Base-by-base conservation (phyloP, 2,113 vertebrate genomes). In the Myotis yumanensis region DNA sequence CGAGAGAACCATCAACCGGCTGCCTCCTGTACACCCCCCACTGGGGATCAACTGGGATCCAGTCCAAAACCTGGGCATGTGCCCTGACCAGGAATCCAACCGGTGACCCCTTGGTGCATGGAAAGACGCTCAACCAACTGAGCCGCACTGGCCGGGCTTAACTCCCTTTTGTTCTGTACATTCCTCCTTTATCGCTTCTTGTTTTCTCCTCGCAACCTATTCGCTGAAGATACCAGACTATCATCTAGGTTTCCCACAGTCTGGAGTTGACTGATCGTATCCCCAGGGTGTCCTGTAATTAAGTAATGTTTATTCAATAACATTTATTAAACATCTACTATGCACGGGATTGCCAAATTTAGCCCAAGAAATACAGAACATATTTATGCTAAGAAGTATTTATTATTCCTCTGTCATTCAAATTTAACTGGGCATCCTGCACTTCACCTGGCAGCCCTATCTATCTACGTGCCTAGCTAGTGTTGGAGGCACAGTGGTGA, bases 281-380 rank as follows among this genome's bases (percentile, higher is more conserved):
- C 28, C 57, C 64, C 43, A 48, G 8, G 14, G 35, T 48, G 25
- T 86, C 75, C 83, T 52, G 37, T 71, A 72, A 52, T 66, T 25
- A 86, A 52, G 48, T 35, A 37, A 71, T 8, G 0, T 51, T 80
- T 80, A 88, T 40, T 79, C 51, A 57, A 51, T 20, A 90, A 40
- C 86, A 95, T 90, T 90, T 90, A 76, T 57, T 71, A 82, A 87
- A 48, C 48, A 68, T n/a, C 69, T 90, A 76, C 40, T 83, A 57
- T 40, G 23, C 43, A 40, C 5, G 54, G 52, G 64, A 66, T 40
- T 86, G 77, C 28, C 83, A 88, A 37, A 48, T 37, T 57, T 48
- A 87, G n/a, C 77, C 62, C 82, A 59, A n/a, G 81, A 80, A 91
- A 64, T 43, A 32, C 30, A 76, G 20, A 76, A 85, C 40, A 62